Evolutionary conservation across 2,113 vertebrate species (phyloP), one percentile per base, ranked within the genome.

Genomic region (Capreolus pygargus): DNA sequence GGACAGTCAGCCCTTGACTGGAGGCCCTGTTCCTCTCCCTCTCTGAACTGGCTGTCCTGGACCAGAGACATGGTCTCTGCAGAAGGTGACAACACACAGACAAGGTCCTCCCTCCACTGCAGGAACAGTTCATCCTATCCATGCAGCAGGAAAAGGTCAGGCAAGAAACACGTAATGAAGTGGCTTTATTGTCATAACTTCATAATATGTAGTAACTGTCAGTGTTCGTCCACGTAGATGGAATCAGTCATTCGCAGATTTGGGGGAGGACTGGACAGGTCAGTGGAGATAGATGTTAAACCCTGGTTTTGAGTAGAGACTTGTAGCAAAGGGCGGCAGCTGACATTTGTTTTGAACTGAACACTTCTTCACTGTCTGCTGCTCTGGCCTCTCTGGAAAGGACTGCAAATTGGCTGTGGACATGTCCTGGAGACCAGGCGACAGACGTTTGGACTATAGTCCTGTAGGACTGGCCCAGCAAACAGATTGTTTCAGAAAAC

Each of bases 141-240:
- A 86, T 94, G 95, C 96, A 97, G 98, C 98, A 97, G 98, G 98
- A 92, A 98, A 84, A 84, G 39, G 52, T 78, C 94, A 97, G 82
- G 86, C 98, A 96, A 93, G 97, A 98, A 97, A 97, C 60, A 83
- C 47, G 96, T 98, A 95, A 98, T 98, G 98, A 98, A 98, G 98
- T 95, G 98, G 96, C 94, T 98, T 99, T 99, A 98, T 25, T 99
- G 30, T 36, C 50, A 25, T 54, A 52, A 82, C 99, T 99, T 99
- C 99, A 98, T 98, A 99, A 98, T 98, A 98, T 98, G 99, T 99
- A 99, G 98, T 98, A 76, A 39, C 70, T 21, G 79, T 47, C 89
- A 27, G 13, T 61, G 27, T 57, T 89, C 55, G 2, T 79, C 61
- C 54, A 13, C 50, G 12, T 54, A 87, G 92, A 30, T 61, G 54